Evolutionary conservation across 2,888 invertebrate genomes (phyloP), one percentile per base, ranked within the genome.

Genomic region (Amitus sp.): DNA sequence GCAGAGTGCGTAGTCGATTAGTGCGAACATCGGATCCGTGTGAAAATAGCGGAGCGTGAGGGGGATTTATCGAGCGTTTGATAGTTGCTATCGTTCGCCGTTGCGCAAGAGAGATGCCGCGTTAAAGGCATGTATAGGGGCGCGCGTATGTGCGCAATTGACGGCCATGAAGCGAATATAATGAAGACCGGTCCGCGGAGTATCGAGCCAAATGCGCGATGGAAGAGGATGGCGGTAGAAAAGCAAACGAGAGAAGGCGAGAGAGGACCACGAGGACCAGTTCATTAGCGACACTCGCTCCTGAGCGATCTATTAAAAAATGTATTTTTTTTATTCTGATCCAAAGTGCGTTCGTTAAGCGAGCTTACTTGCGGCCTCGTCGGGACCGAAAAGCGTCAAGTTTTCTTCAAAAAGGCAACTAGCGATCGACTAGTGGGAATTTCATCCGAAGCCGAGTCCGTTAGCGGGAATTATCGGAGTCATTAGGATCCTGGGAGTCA

Each of bases 281-380:
- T 80, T 80, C 79, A 79, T 79, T 80, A 80, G 80, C 78, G 77
- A 78, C 75, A 78, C 75, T 76, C 74, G 67, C 73, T 73, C 69
- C 71, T 67, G 68, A 73, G 75, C 76, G 76, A 75, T 78, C 77
- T 78, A 75, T 78, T 78, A 77, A 71, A 23, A 23, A 75, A 74
- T 77, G n/a, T 76, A 75, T 79, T 76, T 75, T 69, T 70, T 72
- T 68, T 72, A 45, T 30, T 47, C 46, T 20, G 9, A 43, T 28
- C 48, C 42, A 46, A 48, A 52, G 43, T 47, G 49, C 9, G 51
- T 57, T 58, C 61, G 51, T 62, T 59, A 60, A 66, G 67, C 64
- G 45, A 49, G 40, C 45, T 52, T 51, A 58, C 7, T 23, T 23
- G 23, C 23, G 23, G 7, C n/a, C n/a, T n/a, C n/a, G n/a, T n/a